Evolutionary conservation across 2,797 vertebrate genomes (phyloP), one percentile per base, ranked within the genome.

Genomic region (Cirrhinus mrigala): DNA sequence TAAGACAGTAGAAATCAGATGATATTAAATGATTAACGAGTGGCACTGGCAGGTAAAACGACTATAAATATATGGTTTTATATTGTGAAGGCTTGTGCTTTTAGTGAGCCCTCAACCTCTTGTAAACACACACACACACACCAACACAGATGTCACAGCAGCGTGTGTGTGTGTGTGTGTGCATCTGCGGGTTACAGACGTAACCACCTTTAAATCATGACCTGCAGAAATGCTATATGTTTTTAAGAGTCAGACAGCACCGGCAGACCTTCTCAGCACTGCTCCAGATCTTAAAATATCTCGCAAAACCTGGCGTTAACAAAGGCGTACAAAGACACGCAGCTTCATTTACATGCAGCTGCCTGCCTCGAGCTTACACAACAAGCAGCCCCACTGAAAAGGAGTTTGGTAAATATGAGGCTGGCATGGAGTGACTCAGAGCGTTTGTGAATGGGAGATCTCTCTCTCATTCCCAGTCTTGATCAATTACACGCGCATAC

Each of bases 271-370:
- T 77, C 86, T 70, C 71, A 73, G 73, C 69, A 80, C 33, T 64
- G 82, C 29, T 86, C 81, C 40, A 86, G 80, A 88, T 89, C 79
- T 86, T 70, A 80, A 81, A 86, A 85, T 89, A 88, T 84, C 82
- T 81, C 3, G 2, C 27, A 66, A 85, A 85, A 81, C 54, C 70
- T 74, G 76, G 69, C 58, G 52, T 82, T 75, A 70, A 79, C 64
- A 77, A 84, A 84, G 62, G 85, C 87, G 40, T 80, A 83, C 80
- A 87, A 73, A 76, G 83, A 52, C 66, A 50, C 27, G n/a, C 64
- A 46, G 79, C 87, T 82, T 89, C 78, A 88, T 90, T 90, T 70
- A 90, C 76, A 88, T 90, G 87, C 87, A 87, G 85, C 89, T 84
- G 89, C 60, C 80, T 87, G 73, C 79, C 88, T 86, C 73, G 14